Evolutionary conservation across 2,797 vertebrate genomes (phyloP).

Genomic region (Rhabdophis nuchalis): DNA sequence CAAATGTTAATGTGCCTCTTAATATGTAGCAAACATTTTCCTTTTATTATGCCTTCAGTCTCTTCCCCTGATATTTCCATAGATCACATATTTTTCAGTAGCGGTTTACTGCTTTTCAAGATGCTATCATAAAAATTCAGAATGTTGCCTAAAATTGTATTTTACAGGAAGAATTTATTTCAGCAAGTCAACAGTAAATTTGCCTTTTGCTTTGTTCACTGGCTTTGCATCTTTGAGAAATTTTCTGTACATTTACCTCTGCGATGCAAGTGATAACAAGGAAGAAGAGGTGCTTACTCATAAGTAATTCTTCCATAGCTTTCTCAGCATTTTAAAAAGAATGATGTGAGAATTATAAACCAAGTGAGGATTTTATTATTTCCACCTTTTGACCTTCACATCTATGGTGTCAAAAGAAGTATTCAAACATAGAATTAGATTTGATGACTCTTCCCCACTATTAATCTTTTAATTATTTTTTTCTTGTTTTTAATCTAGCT

Average conservation of each 20-base stretch:
- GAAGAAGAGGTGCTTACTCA: neutral
- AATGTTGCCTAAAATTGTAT: neutral
- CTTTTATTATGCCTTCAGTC: neutral
- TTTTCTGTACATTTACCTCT: neutral
- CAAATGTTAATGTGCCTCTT: neutral
- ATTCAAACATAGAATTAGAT: neutral
- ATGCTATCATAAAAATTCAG: slow-evolving; percentile 37
- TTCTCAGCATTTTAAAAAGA: neutral
- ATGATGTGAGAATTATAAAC: neutral
- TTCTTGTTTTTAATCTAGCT: neutral
- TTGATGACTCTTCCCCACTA: neutral
- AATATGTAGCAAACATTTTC: neutral
- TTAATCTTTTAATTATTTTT: neutral
- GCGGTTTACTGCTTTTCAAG: neutral
- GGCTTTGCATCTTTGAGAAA: neutral
- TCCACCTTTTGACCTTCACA: neutral
- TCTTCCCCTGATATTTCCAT: neutral
- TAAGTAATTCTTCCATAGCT: neutral
- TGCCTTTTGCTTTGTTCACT: neutral
- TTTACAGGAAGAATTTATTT: neutral
- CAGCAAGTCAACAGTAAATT: neutral
- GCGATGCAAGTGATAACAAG: neutral
- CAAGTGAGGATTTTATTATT: neutral
- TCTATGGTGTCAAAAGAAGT: neutral
- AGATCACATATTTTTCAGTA: neutral